Evolutionary conservation across 2,113 vertebrate species (phyloP).

Genomic region (Heterotilapia buettikoferi): DNA sequence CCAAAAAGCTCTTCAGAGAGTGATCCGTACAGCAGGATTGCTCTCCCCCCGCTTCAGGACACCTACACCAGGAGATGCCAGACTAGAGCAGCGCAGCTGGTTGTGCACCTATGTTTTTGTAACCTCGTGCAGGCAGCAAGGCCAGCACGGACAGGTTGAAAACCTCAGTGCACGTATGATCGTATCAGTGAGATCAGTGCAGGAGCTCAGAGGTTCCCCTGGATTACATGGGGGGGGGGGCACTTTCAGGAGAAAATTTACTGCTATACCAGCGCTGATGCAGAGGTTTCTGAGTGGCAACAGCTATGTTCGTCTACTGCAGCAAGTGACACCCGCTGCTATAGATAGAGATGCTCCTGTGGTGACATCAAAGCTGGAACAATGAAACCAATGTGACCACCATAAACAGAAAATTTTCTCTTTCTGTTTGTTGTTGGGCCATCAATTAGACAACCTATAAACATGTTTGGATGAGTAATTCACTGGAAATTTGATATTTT

Average conservation of each 20-base stretch:
- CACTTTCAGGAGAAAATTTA: not conserved
- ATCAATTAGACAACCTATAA: not conserved
- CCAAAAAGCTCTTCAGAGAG: no score
- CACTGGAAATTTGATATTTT: rapidly evolving
- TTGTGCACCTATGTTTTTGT: not conserved
- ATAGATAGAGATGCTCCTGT: not conserved
- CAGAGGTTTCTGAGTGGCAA: not conserved
- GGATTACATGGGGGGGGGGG: not conserved
- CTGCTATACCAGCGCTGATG: not conserved
- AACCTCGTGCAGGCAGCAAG: not conserved
- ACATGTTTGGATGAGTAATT: not conserved
- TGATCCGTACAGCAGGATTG: no score
- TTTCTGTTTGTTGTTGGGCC: not conserved
- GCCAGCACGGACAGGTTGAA: not conserved
- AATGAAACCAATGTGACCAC: not conserved
- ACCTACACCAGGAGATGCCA: no score
- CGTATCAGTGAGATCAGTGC: not conserved
- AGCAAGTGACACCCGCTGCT: not conserved
- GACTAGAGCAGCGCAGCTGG: not conserved
- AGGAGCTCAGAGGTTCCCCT: not conserved
- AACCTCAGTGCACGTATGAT: not conserved
- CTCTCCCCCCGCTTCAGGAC: no score
- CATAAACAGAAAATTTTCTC: not conserved
- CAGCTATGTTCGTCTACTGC: not conserved
- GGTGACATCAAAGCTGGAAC: not conserved